These are phyloP conservation scores for Leucopternis melanops DNA, from an alignment of 2,113 vertebrate species.

Conservation along the genomic window DNA sequence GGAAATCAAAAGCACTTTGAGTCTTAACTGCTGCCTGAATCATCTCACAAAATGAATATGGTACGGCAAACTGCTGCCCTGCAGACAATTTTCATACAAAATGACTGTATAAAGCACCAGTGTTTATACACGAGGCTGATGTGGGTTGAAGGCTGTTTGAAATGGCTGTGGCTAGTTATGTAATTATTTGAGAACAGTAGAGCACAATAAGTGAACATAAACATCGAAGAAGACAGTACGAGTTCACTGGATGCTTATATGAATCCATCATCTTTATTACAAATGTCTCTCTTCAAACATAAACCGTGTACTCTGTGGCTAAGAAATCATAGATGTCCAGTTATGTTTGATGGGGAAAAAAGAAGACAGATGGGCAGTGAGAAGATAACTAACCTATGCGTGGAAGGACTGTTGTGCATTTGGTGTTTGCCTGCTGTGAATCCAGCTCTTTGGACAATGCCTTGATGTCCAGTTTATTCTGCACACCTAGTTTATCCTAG, in stretches of 20 bases:
- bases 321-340: neutral
- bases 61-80: conserved; percentile 16
- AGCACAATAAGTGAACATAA: conserved; percentile 46
- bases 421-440: neutral
- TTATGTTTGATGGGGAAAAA: neutral
- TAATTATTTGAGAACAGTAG: conserved; percentile 52
- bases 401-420: neutral
- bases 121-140: conserved; percentile 24
- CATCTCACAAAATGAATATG: conserved; percentile 26
- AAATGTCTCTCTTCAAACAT: neutral
- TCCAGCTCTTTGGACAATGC: neutral
- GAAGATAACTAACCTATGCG: neutral
- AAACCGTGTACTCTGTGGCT: neutral
- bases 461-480: neutral
- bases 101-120: conserved; percentile 2
- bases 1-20: conserved; percentile 33
- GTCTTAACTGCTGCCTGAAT: conserved; percentile 46
- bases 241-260: conserved; percentile 36
- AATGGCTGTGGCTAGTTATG: conserved; percentile 26
- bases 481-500: neutral
- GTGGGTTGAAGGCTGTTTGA: conserved; percentile 45
- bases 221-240: conserved; percentile 32
- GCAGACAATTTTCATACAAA: conserved; percentile 47
- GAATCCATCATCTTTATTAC: neutral
- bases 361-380: neutral